These are phyloP conservation scores for Lycophotia porphyrea DNA, from an alignment of 2,888 invertebrate genomes.

Conservation along the genomic window DNA sequence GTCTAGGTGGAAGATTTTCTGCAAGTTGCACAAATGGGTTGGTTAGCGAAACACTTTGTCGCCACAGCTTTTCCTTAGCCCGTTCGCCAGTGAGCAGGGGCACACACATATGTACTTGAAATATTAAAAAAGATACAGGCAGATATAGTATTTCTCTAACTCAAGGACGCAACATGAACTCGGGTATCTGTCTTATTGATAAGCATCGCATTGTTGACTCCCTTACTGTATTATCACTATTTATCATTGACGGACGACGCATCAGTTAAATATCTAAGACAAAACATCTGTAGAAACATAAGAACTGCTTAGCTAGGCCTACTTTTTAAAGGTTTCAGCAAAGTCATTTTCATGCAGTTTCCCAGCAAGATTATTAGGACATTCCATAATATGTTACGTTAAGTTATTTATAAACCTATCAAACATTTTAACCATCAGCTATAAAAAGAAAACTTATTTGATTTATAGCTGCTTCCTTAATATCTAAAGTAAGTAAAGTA, in stretches of 20 bases:
- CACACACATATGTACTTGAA: no score
- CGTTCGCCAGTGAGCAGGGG: no score
- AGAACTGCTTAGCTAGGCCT: background rate
- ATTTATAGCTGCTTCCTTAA: background rate
- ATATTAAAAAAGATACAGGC: no score
- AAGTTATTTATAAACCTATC: background rate
- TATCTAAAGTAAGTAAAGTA: background rate
- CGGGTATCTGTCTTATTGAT: slow-evolving; percentile 11
- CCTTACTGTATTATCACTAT: background rate
- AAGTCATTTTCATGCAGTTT: background rate
- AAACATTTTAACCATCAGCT: background rate
- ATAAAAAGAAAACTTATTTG: background rate
- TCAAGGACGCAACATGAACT: background rate
- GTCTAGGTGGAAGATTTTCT: no score
- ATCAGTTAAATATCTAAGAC: background rate
- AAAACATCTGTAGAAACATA: background rate
- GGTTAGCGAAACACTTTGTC: no score
- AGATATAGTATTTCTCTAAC: background rate
- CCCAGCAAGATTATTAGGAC: background rate
- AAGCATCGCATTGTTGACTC: background rate
- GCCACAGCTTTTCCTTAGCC: no score
- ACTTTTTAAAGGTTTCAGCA: background rate
- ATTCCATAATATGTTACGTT: background rate
- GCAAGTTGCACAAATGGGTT: no score
- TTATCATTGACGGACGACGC: slow-evolving; percentile 9